Evolutionary conservation across 64 coral and sea anemone species (phyloP).

Genomic region (Hydrozoanthus tunicans): DNA sequence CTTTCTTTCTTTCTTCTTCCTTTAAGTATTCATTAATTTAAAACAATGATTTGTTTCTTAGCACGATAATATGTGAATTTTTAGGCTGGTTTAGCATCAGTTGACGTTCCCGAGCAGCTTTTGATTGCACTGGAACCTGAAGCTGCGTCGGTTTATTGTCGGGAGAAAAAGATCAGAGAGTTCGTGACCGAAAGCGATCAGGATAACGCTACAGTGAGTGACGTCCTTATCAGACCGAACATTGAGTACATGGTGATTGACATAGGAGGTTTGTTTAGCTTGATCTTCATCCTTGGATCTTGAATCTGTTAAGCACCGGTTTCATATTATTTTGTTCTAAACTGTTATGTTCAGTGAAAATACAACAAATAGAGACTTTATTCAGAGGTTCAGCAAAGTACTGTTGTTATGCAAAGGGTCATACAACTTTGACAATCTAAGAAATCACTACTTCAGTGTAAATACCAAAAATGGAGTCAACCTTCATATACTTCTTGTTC

Average conservation of each 20-base stretch:
- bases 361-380: no score
- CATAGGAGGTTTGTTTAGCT: conserved; percentile 37
- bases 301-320: background rate
- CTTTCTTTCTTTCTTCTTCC: no score
- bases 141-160: conserved; percentile 49
- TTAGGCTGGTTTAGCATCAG: conserved; percentile 52
- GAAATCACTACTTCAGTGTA: no score
- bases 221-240: background rate
- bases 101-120: conserved; percentile 35
- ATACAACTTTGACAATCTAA: no score
- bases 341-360: no score
- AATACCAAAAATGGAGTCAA: no score
- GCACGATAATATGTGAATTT: background rate
- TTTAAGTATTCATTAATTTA: no score
- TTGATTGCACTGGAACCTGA: conserved; percentile 61
- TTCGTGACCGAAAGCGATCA: background rate
- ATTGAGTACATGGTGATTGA: conserved; percentile 59
- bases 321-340: no score
- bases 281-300: background rate
- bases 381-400: no score
- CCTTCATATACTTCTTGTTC: no score
- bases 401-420: no score
- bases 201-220: conserved; percentile 2
- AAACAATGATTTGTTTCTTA: background rate
- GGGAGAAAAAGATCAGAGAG: conserved; percentile 13